Conservation (phyloP, 1,140 invertebrate genomes). For the Mylabris phalerata region DNA sequence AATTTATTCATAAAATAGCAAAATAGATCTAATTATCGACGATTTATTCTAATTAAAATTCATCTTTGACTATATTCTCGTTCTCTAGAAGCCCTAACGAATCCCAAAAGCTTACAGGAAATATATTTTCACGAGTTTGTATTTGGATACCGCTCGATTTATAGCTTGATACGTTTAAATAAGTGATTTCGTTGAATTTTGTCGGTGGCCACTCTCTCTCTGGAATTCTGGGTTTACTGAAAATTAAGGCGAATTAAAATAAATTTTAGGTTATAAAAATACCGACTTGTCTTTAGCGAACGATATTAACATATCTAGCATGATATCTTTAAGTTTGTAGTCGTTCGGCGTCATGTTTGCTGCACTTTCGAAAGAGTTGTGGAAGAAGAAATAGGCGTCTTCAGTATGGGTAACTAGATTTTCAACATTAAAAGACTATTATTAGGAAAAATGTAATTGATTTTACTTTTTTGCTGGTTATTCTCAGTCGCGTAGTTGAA, state of each 20-base stretch:
- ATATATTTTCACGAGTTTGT: no score
- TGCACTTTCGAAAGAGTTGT: neutral
- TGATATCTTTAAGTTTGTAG: conserved; percentile 1
- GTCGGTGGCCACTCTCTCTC: neutral
- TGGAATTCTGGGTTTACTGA: conserved; percentile 7
- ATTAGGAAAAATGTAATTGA: neutral
- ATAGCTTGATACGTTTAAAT: neutral
- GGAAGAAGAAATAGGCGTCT: neutral
- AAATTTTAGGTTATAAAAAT: no score
- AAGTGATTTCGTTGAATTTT: neutral
- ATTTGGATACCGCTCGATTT: no score
- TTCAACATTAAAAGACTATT: neutral
- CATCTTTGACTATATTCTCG: no score
- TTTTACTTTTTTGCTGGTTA: no score
- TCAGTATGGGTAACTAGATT: conserved; percentile 5
- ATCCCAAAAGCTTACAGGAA: no score
- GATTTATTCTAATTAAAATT: no score
- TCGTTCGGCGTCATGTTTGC: neutral
- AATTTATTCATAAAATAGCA: no score
- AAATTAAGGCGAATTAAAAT: no score
- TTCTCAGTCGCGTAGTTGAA: conserved; percentile 41
- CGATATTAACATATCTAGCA: conserved; percentile 3
- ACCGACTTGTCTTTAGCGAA: conserved; percentile 10
- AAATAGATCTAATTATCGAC: no score
- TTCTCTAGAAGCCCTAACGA: no score